Percentiles rank a stretch among this genome's conserved stretches.
These are phyloP conservation scores for Archips xylosteana DNA, from an alignment of 2,888 invertebrate genomes.

Conservation along the genomic window DNA sequence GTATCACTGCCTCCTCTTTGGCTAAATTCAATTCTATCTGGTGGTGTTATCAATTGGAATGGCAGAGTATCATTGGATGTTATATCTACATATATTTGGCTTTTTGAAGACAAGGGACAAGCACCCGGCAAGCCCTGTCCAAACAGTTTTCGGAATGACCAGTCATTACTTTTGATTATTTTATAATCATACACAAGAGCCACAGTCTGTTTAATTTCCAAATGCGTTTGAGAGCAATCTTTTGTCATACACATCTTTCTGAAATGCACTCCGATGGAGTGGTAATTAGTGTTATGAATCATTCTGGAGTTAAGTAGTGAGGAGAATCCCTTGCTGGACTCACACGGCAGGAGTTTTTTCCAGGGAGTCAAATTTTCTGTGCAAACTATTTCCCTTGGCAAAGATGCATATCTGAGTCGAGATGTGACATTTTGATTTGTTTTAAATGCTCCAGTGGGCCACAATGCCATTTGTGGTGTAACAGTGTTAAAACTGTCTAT, in stretches of 20 bases:
- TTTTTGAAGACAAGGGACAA: constrained; percentile 92
- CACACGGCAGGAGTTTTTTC: constrained; percentile 98
- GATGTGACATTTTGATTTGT: constrained; percentile 80
- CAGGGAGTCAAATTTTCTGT: constrained; percentile 99
- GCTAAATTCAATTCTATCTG: constrained; percentile 85
- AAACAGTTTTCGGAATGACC: constrained; percentile 95
- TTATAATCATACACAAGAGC: constrained; percentile 94
- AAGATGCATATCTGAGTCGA: constrained; percentile 92
- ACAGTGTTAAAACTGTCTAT: constrained; percentile 94
- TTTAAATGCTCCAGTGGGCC: constrained; percentile 89
- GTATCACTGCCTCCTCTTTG: constrained; percentile 89
- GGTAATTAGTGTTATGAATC: constrained; percentile 96
- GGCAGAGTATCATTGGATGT: constrained; percentile 86
- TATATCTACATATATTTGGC: constrained; percentile 93
- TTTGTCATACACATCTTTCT: constrained; percentile 90
- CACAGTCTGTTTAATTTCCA: constrained; percentile 94
- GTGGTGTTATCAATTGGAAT: constrained; percentile 88
- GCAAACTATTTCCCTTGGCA: constrained; percentile 98
- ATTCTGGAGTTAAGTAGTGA: constrained; percentile 95
- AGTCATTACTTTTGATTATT: constrained; percentile 89
- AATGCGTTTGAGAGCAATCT: constrained; percentile 86
- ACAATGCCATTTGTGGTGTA: constrained; percentile 92
- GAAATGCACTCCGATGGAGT: constrained; percentile 95
- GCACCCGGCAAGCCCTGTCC: constrained; percentile 93
- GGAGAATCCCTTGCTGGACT: constrained; percentile 94